Evolutionary conservation across 1,140 invertebrate genomes (phyloP), one percentile per base, ranked within the genome.

Genomic region (Hesperophylax magnus): DNA sequence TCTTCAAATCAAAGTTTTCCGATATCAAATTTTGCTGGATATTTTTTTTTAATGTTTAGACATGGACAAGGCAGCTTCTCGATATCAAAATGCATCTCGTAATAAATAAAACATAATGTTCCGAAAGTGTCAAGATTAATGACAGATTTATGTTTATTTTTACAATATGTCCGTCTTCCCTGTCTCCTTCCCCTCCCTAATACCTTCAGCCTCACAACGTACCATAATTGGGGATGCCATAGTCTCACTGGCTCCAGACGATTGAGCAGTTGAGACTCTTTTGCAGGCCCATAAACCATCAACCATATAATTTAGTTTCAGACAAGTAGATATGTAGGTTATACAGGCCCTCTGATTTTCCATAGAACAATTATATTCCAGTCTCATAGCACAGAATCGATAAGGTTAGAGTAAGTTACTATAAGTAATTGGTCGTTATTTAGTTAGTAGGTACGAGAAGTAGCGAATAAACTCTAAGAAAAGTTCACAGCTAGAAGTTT

Each of bases 121-220:
- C 39, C 18, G n/a, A 47, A 31, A 34, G 65, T n/a, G 24, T 69
- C 18, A 17, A 47, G 34, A 69, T 69, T 69, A 39, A 69, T 69
- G 34, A 20, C 31, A 3, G 31, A 17, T 18, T 18, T 8, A 20
- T 52, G 65, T 69, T 69, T 69, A 47, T 69, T 69, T 24, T 69
- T 69, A 47, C 65, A 69, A 69, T 69, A 34, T 7, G 65, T 34
- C 34, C 31, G n/a, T n/a, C n/a, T n/a, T n/a, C n/a, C n/a, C n/a
- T n/a, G n/a, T n/a, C n/a, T n/a, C n/a, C n/a, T n/a, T n/a, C n/a
- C n/a, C n/a, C n/a, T n/a, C n/a, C n/a, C n/a, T n/a, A n/a, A n/a
- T n/a, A n/a, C n/a, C n/a, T n/a, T n/a, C n/a, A n/a, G n/a, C n/a
- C n/a, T n/a, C n/a, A n/a, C n/a, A n/a, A n/a, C n/a, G n/a, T n/a